These are phyloP conservation scores for Tautogolabrus adspersus DNA, from an alignment of 2,113 vertebrate genomes.

Conservation along the genomic window DNA sequence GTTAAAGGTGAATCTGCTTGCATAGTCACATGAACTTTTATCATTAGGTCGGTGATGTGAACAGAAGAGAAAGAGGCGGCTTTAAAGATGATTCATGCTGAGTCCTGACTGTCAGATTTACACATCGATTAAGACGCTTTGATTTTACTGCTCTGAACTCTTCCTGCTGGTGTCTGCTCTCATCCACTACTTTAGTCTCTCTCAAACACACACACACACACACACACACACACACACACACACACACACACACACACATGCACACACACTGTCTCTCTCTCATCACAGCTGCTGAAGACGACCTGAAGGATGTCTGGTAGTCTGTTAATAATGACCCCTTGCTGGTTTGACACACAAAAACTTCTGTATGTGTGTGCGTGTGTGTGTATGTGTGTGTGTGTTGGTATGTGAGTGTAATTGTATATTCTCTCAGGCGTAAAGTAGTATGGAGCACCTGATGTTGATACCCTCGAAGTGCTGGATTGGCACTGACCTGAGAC, in stretches of 20 bases:
- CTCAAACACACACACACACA: constrained; percentile 8
- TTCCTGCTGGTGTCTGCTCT: constrained; percentile 28
- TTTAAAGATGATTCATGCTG: constrained; percentile 26
- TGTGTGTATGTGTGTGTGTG: constrained; percentile 5
- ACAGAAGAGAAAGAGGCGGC: neutral
- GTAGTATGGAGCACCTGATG: constrained; percentile 54
- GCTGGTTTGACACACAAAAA: constrained; percentile 40
- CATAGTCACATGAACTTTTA: constrained; percentile 14
- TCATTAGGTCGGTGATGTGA: constrained; percentile 32
- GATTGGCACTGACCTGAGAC: constrained; percentile 28
- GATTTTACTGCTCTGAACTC: constrained; percentile 17
- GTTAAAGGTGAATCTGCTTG: neutral
- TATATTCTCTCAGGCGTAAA: constrained; percentile 35
- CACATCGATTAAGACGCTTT: constrained; percentile 41
- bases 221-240: neutral
- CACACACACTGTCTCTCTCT: neutral
- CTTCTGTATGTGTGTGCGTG: constrained; percentile 7
- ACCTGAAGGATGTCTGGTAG: constrained; percentile 61
- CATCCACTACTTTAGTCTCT: neutral
- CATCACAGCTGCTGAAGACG: constrained; percentile 3
- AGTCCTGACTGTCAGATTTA: constrained; percentile 59
- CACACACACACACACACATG: neutral
- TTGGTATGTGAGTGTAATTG: neutral
- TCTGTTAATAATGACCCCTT: constrained; percentile 63
- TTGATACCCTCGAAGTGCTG: neutral